These are phyloP conservation scores for Hemicordylus capensis DNA, from an alignment of 2,113 vertebrate species.

Conservation along the genomic window DNA sequence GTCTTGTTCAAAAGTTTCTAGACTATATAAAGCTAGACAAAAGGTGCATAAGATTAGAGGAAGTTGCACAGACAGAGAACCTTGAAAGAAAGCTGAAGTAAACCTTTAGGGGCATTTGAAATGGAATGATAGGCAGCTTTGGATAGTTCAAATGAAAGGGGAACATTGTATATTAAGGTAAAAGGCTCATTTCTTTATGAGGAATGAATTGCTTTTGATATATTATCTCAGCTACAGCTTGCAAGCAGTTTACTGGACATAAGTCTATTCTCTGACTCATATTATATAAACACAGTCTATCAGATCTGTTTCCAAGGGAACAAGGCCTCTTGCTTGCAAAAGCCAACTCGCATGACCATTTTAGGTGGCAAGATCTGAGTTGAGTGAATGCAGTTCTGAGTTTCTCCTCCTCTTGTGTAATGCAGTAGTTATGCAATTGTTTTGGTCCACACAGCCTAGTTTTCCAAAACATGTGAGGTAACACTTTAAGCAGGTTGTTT, in stretches of 20 bases:
- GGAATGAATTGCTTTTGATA: neutral
- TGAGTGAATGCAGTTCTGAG: neutral
- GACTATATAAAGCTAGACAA: rapidly evolving
- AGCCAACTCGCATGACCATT: neutral
- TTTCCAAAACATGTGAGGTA: neutral
- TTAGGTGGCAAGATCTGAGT: neutral
- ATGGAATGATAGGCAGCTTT: conserved; percentile 1
- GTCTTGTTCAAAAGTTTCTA: rapidly evolving
- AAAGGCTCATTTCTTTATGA: neutral
- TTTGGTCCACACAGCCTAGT: neutral
- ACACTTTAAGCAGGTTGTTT: neutral
- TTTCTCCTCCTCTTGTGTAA: neutral
- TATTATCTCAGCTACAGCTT: conserved; percentile 21
- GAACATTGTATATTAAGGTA: neutral
- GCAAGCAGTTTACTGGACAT: neutral
- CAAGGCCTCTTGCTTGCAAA: neutral
- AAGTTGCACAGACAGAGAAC: neutral
- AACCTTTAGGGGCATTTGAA: conserved; percentile 1
- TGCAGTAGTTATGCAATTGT: neutral
- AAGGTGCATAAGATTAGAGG: neutral
- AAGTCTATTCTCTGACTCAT: conserved; percentile 6
- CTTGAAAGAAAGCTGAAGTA: conserved; percentile 4
- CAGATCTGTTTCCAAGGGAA: neutral
- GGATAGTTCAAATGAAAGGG: neutral
- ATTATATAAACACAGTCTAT: conserved; percentile 27